Conservation (phyloP, 2,113 vertebrate genomes). For the Myxocyprinus asiaticus region DNA sequence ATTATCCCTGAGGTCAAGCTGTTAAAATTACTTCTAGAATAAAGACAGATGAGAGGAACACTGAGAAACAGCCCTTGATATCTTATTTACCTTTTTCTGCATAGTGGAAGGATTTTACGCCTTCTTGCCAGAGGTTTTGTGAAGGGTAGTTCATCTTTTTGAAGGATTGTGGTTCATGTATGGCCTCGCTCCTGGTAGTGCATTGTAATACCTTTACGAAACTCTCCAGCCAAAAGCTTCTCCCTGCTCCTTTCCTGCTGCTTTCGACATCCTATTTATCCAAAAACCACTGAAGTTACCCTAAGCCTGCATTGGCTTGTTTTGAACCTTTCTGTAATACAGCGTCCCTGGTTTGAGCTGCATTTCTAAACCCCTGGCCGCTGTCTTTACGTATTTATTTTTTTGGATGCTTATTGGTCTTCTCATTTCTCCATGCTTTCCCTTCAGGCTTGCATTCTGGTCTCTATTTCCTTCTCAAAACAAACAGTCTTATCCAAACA, state of each 20-base stretch:
- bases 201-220: background rate
- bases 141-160: constrained; percentile 1
- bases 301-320: background rate
- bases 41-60: background rate
- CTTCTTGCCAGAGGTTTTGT: constrained; percentile 1
- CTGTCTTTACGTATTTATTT: background rate
- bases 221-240: background rate
- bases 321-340: background rate
- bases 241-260: background rate
- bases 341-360: background rate
- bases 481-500: constrained; percentile 18
- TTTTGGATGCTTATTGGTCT: constrained; percentile 17
- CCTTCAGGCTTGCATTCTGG: constrained; percentile 7
- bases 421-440: constrained; percentile 16
- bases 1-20: background rate
- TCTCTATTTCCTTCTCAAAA: constrained; percentile 15
- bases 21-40: background rate
- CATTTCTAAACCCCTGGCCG: background rate
- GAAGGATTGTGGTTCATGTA: background rate
- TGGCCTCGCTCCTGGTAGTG: constrained; percentile 11
- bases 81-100: background rate
- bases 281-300: background rate
- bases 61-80: background rate
- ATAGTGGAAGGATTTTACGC: background rate
- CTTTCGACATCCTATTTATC: constrained; percentile 4